Percentiles rank a stretch among this genome's conserved stretches.
Conservation (phyloP, 2,888 invertebrate species). For the Hirtodrosophila alboralis region DNA sequence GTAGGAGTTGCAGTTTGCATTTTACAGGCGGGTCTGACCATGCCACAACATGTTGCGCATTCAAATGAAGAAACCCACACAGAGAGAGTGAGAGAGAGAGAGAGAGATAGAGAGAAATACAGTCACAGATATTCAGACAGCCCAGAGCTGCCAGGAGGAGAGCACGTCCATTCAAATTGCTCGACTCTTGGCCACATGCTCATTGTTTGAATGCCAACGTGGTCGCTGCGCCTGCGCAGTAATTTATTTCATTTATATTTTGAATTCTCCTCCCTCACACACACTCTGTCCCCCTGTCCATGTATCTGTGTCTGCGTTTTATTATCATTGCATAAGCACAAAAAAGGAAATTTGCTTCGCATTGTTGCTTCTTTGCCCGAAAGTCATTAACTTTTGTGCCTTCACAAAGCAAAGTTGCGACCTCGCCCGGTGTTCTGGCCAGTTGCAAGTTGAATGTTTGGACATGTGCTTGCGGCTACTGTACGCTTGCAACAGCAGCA, state of each 20-base stretch:
- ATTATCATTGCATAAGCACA: slow-evolving; percentile 69
- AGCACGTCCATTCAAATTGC: slow-evolving; percentile 74
- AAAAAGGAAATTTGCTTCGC: slow-evolving; percentile 54
- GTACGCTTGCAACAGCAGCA: slow-evolving; percentile 31
- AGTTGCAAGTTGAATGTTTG: slow-evolving; percentile 39
- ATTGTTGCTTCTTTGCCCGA: slow-evolving; percentile 53
- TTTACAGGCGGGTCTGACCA: slow-evolving; percentile 12
- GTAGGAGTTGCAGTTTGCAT: slow-evolving; percentile 68
- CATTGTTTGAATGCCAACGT: slow-evolving; percentile 40
- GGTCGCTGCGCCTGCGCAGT: slow-evolving; percentile 69
- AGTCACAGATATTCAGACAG: background rate
- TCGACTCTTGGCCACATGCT: slow-evolving; percentile 14
- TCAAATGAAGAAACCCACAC: slow-evolving; percentile 58
- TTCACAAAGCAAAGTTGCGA: slow-evolving; percentile 26
- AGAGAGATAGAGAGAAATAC: too few relatives aligned
- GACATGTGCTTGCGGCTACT: slow-evolving; percentile 72
- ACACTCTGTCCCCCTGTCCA: background rate
- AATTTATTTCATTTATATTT: slow-evolving; percentile 71
- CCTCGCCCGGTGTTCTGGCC: slow-evolving; percentile 33
- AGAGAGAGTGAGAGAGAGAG: too few relatives aligned
- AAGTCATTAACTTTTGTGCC: slow-evolving; percentile 66
- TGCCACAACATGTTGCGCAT: slow-evolving; percentile 61
- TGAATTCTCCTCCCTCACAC: background rate
- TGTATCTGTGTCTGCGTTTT: slow-evolving; percentile 50
- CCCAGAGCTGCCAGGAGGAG: slow-evolving; percentile 38